Evolutionary conservation across 2,113 vertebrate species (phyloP).

Genomic region (Gymnogyps californianus): DNA sequence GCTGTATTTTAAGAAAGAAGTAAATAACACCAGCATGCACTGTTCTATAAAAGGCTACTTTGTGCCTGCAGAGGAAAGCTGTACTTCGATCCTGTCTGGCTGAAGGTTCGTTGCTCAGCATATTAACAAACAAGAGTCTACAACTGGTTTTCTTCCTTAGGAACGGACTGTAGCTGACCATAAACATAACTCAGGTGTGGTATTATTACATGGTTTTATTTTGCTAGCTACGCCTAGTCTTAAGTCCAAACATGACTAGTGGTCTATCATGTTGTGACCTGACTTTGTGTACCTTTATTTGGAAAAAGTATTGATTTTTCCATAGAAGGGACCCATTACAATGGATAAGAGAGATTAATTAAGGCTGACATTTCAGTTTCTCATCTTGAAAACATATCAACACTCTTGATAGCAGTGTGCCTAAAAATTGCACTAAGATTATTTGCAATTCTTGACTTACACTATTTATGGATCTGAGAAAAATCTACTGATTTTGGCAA

Average conservation of each 20-base stretch:
- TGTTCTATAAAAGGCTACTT: neutral
- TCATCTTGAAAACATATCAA: neutral
- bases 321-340: neutral
- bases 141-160: neutral
- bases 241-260: neutral
- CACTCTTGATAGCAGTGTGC: neutral
- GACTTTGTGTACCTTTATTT: neutral
- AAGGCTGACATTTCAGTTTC: neutral
- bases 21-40: neutral
- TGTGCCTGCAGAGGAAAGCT: neutral
- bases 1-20: conserved; percentile 1
- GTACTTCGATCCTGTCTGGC: neutral
- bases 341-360: neutral
- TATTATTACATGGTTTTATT: neutral
- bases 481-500: neutral
- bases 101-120: neutral
- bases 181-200: neutral
- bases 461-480: neutral
- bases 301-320: neutral
- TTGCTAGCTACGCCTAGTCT: neutral
- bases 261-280: neutral
- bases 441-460: neutral
- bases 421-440: neutral
- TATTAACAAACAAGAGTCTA: neutral
- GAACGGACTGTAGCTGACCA: neutral